Evolutionary conservation across 2,113 vertebrate species (phyloP), one percentile per base, ranked within the genome.

Genomic region (Zeus faber): DNA sequence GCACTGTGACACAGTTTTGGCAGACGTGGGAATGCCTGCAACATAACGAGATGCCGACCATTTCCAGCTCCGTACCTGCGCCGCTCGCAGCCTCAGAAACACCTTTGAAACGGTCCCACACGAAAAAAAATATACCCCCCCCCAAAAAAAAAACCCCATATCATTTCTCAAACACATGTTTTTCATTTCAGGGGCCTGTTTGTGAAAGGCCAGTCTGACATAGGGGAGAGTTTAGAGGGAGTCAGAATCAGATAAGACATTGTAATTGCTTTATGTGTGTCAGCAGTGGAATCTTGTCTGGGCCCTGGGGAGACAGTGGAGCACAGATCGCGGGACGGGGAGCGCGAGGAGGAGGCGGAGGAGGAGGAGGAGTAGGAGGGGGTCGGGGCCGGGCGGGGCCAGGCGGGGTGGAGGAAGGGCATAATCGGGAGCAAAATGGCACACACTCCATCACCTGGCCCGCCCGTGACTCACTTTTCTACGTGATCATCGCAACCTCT

Each of bases 221-320:
- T 84, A 73, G 68, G 79, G 54, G 23, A 57, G 67, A 71, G 74
- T 83, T 80, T 74, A 75, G 58, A 66, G 60, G 70, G 54, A 82
- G 80, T 64, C 76, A 84, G 63, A 76, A 84, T 80, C 80, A 81
- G 85, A 89, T 87, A 87, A 85, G 78, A 74, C 53, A 41, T 62
- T 73, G 56, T 85, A 83, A 86, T 83, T 85, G 72, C 68, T 85
- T 86, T 87, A 85, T 82, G 81, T 76, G 75, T 85, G 83, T 86
- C 80, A 84, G 77, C 72, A 74, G 72, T 71, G 84, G 80, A 85
- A 84, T 84, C 79, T 62, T 58, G 75, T 84, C 79, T 83, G 74
- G 72, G 64, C 66, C 59, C 64, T 40, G 55, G 43, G 77, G 69
- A 76, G 73, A 79, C 67, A 55, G 67, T 37, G 41, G 33, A 70